These are phyloP conservation scores for Cosmopolites sordidus DNA, from an alignment of 2,888 invertebrate genomes.

Conservation along the genomic window DNA sequence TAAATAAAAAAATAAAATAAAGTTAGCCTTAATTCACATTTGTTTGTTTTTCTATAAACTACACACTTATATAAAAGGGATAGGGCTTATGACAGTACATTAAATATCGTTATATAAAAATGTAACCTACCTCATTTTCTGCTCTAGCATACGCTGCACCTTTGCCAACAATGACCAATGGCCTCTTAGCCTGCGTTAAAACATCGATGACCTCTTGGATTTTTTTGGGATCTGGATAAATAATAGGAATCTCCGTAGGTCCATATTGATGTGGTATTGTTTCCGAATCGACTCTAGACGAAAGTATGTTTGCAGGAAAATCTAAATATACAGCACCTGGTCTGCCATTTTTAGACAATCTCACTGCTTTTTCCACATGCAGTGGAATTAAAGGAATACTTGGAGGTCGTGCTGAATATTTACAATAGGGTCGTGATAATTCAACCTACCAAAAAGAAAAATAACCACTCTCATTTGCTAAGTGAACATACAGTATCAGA, in stretches of 20 bases:
- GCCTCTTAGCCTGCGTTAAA: conserved; percentile 69
- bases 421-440: conserved; percentile 81
- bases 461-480: too few relatives aligned
- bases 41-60: too few relatives aligned
- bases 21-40: too few relatives aligned
- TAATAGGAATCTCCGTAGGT: conserved; percentile 59
- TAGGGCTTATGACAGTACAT: too few relatives aligned
- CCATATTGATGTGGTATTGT: conserved; percentile 49
- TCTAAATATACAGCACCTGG: conserved; percentile 91
- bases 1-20: too few relatives aligned
- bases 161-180: conserved; percentile 87
- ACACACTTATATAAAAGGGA: too few relatives aligned
- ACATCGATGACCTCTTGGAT: conserved; percentile 61
- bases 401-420: conserved; percentile 86
- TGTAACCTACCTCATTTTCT: conserved; percentile 67
- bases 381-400: conserved; percentile 76
- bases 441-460: conserved; percentile 57
- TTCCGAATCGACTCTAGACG: conserved; percentile 37
- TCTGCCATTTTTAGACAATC: conserved; percentile 77
- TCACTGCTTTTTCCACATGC: conserved; percentile 88
- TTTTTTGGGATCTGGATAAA: conserved; percentile 65
- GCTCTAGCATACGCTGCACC: conserved; percentile 63
- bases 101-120: too few relatives aligned
- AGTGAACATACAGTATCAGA: too few relatives aligned
- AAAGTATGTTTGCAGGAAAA: conserved; percentile 79